Conservation (phyloP, 1,140 invertebrate genomes). For the Aphis craccivora region DNA sequence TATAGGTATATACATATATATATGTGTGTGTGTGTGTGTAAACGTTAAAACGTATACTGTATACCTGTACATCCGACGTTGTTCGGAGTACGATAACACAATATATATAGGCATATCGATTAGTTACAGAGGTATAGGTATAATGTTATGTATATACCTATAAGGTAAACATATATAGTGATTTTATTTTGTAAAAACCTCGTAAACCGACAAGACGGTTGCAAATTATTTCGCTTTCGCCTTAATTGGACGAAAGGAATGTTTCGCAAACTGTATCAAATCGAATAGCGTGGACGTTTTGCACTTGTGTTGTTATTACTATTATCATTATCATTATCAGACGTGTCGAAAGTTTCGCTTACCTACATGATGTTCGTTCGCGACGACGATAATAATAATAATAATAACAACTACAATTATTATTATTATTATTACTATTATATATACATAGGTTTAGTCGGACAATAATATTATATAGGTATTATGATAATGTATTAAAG, state of each 20-base stretch:
- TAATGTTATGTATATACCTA: not conserved
- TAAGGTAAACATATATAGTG: not conserved
- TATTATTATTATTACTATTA: not conserved
- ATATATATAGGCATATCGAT: not conserved
- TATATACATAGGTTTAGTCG: not conserved
- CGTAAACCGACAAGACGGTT: not conserved
- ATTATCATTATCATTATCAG: not conserved
- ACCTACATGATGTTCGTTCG: not conserved
- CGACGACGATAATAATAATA: not conserved
- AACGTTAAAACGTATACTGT: no score
- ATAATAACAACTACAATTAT: not conserved
- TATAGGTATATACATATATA: no score
- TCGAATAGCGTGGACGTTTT: constrained; percentile 16
- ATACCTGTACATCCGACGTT: no score
- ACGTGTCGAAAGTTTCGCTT: constrained; percentile 3
- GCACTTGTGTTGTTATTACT: not conserved
- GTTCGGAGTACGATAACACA: no score
- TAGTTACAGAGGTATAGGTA: not conserved
- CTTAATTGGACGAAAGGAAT: constrained; percentile 37
- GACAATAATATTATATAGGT: not conserved
- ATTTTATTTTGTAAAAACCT: constrained; percentile 37
- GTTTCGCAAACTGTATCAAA: constrained; percentile 49
- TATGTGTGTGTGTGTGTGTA: no score
- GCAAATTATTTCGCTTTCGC: constrained; percentile 48
- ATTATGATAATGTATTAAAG: not conserved